Conservation (phyloP, 1,140 invertebrate genomes). For the Neuroterus valhalla region DNA sequence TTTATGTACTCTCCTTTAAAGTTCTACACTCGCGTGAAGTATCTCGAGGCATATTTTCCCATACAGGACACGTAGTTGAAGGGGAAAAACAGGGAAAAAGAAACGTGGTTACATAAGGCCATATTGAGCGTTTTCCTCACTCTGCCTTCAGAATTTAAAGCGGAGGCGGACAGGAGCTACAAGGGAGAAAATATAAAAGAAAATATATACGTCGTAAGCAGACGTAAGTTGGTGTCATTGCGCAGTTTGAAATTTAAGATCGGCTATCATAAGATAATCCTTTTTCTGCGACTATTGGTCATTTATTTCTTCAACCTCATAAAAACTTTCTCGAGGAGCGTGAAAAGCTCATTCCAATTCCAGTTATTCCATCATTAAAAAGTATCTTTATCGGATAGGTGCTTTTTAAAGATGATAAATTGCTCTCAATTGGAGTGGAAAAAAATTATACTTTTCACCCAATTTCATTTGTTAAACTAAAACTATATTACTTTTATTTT, state of each 20-base stretch:
- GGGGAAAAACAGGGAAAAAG: background rate
- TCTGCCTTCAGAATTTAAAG: background rate
- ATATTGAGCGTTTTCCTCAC: background rate
- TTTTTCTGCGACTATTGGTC: background rate
- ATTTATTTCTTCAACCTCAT: background rate
- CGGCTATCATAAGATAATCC: background rate
- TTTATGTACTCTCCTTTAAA: constrained; percentile 13
- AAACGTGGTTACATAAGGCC: constrained; percentile 7
- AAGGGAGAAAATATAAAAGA: background rate
- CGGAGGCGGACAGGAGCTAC: background rate
- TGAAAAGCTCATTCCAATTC: background rate
- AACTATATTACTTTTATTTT: no score
- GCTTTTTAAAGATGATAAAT: no score
- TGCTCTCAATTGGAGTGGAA: no score
- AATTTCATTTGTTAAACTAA: no score
- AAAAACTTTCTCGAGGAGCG: background rate
- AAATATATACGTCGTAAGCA: background rate
- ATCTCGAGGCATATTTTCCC: background rate
- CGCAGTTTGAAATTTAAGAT: background rate
- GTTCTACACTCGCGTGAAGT: background rate
- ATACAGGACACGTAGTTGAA: constrained; percentile 1
- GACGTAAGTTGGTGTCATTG: background rate
- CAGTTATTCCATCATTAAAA: background rate
- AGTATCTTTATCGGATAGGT: background rate
- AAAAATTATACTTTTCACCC: no score